These are phyloP conservation scores for Ormia ochracea DNA, from an alignment of 2,888 invertebrate genomes.

Conservation along the genomic window DNA sequence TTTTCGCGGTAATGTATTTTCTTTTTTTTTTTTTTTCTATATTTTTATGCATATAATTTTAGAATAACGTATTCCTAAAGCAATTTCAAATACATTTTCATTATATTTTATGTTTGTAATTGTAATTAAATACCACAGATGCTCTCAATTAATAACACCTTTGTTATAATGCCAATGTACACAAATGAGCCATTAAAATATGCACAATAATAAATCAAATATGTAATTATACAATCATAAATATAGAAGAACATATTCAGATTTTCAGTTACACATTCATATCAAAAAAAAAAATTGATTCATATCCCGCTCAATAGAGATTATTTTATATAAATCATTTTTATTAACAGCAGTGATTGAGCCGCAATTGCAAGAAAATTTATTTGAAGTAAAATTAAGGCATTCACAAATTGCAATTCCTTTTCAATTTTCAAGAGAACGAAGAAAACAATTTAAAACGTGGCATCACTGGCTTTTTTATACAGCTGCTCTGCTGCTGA, in stretches of 20 bases:
- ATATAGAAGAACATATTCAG: background rate
- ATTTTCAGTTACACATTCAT: constrained; percentile 14
- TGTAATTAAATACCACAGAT: constrained; percentile 32
- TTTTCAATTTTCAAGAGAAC: no score
- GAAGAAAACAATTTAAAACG: no score
- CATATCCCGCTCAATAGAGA: background rate
- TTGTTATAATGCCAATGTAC: constrained; percentile 24
- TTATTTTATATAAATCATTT: background rate
- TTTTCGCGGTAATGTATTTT: constrained; percentile 29
- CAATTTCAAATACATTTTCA: constrained; percentile 20
- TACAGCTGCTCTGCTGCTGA: no score
- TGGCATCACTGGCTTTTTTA: no score
- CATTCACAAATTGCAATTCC: no score
- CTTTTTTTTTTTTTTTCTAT: background rate
- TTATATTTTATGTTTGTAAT: constrained; percentile 24
- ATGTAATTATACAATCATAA: background rate
- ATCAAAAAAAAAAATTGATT: background rate
- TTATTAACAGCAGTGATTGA: background rate
- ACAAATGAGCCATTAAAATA: constrained; percentile 38
- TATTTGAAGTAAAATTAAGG: background rate
- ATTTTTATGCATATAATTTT: background rate
- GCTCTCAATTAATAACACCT: constrained; percentile 51
- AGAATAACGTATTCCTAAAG: background rate
- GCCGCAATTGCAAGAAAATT: background rate
- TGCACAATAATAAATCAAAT: background rate